Evolutionary conservation across 2,113 vertebrate genomes (phyloP), one percentile per base, ranked within the genome.

Genomic region (Cacatua alba): DNA sequence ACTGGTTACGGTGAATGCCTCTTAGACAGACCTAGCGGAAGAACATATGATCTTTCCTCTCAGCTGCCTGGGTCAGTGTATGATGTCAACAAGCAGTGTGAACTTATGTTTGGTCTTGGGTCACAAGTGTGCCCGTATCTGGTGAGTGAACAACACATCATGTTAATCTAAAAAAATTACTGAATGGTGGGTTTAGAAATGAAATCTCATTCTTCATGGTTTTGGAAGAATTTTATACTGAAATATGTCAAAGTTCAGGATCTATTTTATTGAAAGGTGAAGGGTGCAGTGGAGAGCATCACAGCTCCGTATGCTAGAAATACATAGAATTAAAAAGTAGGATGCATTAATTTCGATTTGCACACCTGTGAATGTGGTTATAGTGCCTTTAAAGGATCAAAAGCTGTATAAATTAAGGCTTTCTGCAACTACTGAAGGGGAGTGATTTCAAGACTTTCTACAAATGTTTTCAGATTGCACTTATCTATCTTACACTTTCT

Each of bases 1-100:
- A 99, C 99, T 67, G 99, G 99, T 62, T 99, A 99, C 83, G 99
- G 99, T 67, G 99, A 99, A 87, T 99, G 99, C 93, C 98, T 99
- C 33, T 98, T 99, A 48, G 99, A 99, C 86, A 99, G 99, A 95
- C 99, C 99, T 8, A 98, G 92, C 64, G 98, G 97, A 82, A 98
- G 98, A 95, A 97, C 97, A 18, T 99, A 99, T 15, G 98, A 99
- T 70, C 98, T 99, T 75, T 98, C 99, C 46, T 97, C 95, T 79
- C 98, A 99, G 82, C 98, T 99, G 15, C 99, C 99, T 48, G 99
- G 99, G 63, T 98, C 98, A 65, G 83, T 98, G 69, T 99, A 99
- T 94, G 99, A 99, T 70, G 99, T 98, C 90, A 99, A 99, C 97
- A 98, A 98, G 41, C 99, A 99, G 67, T 99, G 99, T 95, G 99